Evolutionary conservation across 2,113 vertebrate genomes (phyloP).

Genomic region (Hypomesus transpacificus): DNA sequence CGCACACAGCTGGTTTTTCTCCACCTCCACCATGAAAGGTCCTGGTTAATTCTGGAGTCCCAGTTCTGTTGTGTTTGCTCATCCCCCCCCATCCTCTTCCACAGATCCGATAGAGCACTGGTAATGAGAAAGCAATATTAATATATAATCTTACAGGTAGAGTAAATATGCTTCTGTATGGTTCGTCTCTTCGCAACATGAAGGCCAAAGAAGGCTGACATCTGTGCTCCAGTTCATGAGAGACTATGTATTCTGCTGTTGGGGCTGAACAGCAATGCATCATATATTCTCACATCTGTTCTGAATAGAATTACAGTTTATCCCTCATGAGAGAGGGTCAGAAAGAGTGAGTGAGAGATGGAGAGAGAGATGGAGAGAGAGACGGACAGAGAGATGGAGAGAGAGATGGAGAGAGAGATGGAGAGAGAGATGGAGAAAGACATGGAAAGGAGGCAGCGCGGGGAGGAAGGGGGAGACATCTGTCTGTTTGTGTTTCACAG

Average conservation of each 20-base stretch:
- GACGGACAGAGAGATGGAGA: too few species aligned
- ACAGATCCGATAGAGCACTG: neutral
- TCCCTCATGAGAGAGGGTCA: neutral
- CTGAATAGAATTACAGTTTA: too few species aligned
- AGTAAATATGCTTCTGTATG: neutral
- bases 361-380: too few species aligned
- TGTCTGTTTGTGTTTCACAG: slow-evolving; percentile 22
- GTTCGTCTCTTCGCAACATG: neutral
- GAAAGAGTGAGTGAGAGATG: too few species aligned
- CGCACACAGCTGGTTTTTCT: slow-evolving; percentile 6
- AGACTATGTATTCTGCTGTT: neutral
- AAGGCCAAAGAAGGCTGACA: neutral
- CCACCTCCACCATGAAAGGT: slow-evolving; percentile 27
- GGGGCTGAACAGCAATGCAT: neutral
- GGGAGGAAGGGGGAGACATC: slow-evolving; percentile 18
- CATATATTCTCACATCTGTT: too few species aligned
- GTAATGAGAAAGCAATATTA: neutral
- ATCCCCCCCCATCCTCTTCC: neutral
- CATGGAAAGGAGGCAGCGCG: neutral
- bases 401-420: too few species aligned
- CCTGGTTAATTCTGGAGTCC: slow-evolving; percentile 24
- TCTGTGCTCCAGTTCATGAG: neutral
- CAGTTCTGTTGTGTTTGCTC: neutral
- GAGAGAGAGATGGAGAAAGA: too few species aligned
- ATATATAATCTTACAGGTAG: neutral